Percentiles rank a stretch among this genome's conserved stretches.
Conservation (phyloP, 92 coral and sea anemone genomes). For the Isaurus tuberculatus region DNA sequence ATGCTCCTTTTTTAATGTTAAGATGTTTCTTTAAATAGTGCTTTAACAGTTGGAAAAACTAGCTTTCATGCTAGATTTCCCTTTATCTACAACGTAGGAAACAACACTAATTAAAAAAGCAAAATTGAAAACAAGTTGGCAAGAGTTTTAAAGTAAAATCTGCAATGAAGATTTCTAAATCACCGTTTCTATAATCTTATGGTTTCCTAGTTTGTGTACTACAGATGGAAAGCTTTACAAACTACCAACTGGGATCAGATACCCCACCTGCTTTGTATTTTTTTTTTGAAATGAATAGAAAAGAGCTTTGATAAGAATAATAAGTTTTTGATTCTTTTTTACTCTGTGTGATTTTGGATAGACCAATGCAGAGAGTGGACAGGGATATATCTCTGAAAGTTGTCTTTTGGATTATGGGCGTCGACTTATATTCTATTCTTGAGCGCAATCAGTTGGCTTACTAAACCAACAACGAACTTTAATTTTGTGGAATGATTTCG, state of each 20-base stretch:
- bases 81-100: no score
- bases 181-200: no score
- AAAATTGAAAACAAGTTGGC: no score
- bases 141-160: no score
- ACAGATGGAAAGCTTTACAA: not conserved
- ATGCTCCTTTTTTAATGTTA: no score
- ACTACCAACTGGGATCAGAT: slow-evolving; percentile 4
- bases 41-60: no score
- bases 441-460: not conserved
- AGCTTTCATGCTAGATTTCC: no score
- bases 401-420: slow-evolving; percentile 30
- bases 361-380: slow-evolving; percentile 35
- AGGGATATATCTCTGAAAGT: not conserved
- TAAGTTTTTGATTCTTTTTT: not conserved
- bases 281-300: not conserved
- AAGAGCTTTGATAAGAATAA: slow-evolving; percentile 21
- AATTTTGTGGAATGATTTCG: not conserved
- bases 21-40: no score
- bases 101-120: no score
- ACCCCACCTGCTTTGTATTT: slow-evolving; percentile 3
- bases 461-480: not conserved
- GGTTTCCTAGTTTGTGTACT: no score
- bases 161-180: no score
- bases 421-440: not conserved
- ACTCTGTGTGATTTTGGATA: not conserved